phyloP scores from a whole-genome alignment of 2,113 vertebrate species.

The Apaloderma vittatum region DNA sequence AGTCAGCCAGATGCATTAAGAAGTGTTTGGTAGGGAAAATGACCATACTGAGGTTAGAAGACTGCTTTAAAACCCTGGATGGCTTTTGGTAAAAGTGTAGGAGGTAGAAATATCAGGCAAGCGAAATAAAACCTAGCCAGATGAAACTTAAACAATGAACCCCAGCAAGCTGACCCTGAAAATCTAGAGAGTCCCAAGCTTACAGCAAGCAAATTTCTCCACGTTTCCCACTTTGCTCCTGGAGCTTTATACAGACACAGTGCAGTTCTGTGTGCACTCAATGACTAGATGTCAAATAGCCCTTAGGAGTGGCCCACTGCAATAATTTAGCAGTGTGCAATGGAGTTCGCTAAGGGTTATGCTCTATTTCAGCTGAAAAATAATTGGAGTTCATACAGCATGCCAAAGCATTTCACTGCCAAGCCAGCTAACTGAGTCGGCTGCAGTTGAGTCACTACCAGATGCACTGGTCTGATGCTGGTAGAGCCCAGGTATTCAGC shows the following conservation, averaged over 20 bases:
- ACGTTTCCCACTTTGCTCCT: not conserved
- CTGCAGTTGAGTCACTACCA: not conserved
- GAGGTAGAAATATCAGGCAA: not conserved
- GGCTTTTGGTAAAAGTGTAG: not conserved
- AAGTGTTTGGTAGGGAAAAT: not conserved
- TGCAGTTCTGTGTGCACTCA: not conserved
- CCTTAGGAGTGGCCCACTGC: not conserved
- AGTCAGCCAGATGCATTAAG: not conserved
- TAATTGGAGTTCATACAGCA: not conserved
- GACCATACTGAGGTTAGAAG: not conserved
- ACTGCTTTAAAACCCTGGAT: not conserved
- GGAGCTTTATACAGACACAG: not conserved
- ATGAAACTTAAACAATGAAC: not conserved
- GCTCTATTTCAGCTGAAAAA: conserved; percentile 8
- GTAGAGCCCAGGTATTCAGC: not conserved
- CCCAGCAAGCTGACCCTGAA: not conserved
- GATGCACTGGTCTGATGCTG: not conserved
- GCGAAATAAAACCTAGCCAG: not conserved
- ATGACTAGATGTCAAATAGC: not conserved
- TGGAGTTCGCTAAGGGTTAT: not conserved
- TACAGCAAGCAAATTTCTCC: not conserved
- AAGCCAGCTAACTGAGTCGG: not conserved
- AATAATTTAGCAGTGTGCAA: not conserved
- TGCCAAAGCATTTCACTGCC: not conserved
- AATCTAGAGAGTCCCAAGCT: not conserved